Percentiles rank a stretch among this genome's conserved stretches.
Conservation (phyloP, 2,797 vertebrate genomes). For the Podarcis siculus region DNA sequence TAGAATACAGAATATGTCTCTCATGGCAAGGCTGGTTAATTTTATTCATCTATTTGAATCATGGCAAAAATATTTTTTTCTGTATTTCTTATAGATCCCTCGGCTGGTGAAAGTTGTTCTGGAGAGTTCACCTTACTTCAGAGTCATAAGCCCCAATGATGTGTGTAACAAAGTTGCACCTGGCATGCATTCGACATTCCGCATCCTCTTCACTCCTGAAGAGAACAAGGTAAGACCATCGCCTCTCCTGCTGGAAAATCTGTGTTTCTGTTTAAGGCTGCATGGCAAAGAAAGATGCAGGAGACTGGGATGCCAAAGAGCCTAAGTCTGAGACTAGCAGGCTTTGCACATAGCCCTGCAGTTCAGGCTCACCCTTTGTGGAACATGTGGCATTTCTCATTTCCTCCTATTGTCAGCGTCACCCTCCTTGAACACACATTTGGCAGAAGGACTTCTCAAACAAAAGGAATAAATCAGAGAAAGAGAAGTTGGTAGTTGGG, state of each 20-base stretch:
- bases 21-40: not conserved
- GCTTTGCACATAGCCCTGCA: no score
- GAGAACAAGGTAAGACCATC: conserved; percentile 85
- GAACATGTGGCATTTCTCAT: not conserved
- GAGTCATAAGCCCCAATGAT: conserved; percentile 76
- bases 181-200: conserved; percentile 77
- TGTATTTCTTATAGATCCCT: conserved; percentile 78
- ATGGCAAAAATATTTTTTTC: rapidly evolving
- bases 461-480: no score
- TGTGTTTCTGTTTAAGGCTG: not conserved
- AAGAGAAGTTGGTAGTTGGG: no score
- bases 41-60: not conserved
- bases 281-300: not conserved
- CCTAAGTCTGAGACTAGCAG: no score
- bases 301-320: not conserved
- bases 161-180: conserved; percentile 84
- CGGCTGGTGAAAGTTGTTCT: conserved; percentile 81
- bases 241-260: no score
- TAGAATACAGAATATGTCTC: not conserved
- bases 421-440: no score
- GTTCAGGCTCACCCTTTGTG: not conserved
- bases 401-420: not conserved
- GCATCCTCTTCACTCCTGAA: conserved; percentile 82
- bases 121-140: conserved; percentile 86
- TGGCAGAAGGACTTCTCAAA: no score